These are phyloP conservation scores for Rhabdornis inornatus DNA, from an alignment of 2,113 vertebrate species.

Conservation along the genomic window DNA sequence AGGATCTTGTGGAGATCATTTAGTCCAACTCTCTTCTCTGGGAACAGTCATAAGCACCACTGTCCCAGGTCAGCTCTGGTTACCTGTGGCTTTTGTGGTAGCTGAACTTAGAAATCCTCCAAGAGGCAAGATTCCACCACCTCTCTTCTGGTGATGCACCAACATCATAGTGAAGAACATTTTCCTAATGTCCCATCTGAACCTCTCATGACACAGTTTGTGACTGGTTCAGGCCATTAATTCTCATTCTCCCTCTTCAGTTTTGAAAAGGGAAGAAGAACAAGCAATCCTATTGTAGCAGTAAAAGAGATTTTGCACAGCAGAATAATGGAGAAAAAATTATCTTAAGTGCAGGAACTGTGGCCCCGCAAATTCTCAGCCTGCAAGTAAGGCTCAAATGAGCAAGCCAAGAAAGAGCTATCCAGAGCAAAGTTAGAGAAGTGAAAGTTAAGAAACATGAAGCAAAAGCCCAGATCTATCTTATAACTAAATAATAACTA, in stretches of 20 bases:
- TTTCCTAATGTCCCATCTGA: background rate
- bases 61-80: background rate
- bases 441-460: background rate
- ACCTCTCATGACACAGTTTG: background rate
- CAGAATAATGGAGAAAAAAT: background rate
- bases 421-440: background rate
- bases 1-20: background rate
- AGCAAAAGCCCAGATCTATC: background rate
- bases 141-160: background rate
- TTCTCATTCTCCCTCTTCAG: background rate
- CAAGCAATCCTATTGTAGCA: background rate
- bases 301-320: background rate
- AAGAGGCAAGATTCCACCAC: background rate
- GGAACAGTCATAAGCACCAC: background rate
- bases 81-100: background rate
- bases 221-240: background rate
- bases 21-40: background rate
- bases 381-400: background rate
- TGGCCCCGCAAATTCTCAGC: background rate
- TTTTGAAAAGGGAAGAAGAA: conserved; percentile 29
- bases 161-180: background rate
- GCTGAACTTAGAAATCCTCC: background rate
- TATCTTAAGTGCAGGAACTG: background rate
- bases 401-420: background rate
- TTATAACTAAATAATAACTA: background rate